Base-by-base conservation (phyloP, 1,140 invertebrate genomes). In the Whitmania pigra region DNA sequence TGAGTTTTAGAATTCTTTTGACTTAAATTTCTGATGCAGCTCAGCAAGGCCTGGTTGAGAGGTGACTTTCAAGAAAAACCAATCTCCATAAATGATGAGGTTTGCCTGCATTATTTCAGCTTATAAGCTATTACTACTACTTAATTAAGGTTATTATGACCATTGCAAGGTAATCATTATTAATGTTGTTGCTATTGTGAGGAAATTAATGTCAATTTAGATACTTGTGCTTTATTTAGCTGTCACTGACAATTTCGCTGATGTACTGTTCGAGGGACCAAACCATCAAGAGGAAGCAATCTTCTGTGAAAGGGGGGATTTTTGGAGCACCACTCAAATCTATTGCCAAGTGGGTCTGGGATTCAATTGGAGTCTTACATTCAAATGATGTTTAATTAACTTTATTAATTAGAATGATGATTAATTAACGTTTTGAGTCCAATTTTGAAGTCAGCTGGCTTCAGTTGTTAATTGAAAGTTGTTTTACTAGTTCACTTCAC, bases 241-340 rank as follows among this genome's bases (percentile, higher is more conserved):
- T 72, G 22, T 69, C 74, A 11, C 80, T 90, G 22, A 86, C 85
- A 55, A 83, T 89, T 11, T 85, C 83, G 18, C 83, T 92, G 67
- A 86, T 87, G 76, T 89, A 90, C 81, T 85, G 89, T 77, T 89
- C 89, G 31, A 89, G 89, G 72, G 90, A 93, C 83, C 87, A 90
- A 49, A 89, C 88, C 22, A 82, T 90, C 53, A 83, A 88, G 75
- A 83, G 89, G 79, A 87, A 91, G 76, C 89, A 90, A 72, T 88
- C 87, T 49, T 88, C 89, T 63, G 92, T 92, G 83, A 87, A 89
- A 69, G 89, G 89, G 73, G 88, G 89, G 53, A 84, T 92, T 18
- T 94, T 93, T 83, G 91, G 91, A 60, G 89, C 89, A 73, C 91
- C 90, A 83, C 90, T 94, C 80, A 87, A 88, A 78, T 87, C 89